Evolutionary conservation across 2,888 invertebrate species (phyloP), one percentile per base, ranked within the genome.

Genomic region (Lasioglossum pauxillum): DNA sequence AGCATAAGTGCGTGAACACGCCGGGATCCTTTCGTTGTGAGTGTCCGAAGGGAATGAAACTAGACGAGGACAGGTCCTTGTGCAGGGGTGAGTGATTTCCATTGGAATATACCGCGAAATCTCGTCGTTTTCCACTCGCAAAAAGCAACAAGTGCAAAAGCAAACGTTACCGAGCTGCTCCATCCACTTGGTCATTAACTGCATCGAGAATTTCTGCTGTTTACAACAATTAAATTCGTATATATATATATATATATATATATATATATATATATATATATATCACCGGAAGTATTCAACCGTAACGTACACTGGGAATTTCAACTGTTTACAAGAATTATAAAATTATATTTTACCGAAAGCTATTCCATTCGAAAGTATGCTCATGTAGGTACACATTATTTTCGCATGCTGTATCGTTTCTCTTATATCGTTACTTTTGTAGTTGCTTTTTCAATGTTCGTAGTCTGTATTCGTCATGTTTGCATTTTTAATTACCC

Each of bases 11-110:
- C 94, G 95, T 96, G 87, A 97, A 97, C 93, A 96, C 96, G 0
- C 95, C 95, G 5, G 97, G 97, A n/a, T 96, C 97, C 0, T 97
- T 96, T 94, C 93, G 93, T 35, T 96, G 96, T 89, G 93, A 93
- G 72, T 94, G 94, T 86, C 93, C 93, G 46, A 91, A 90, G 84
- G 94, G 94, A 53, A 93, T 94, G 94, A 92, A 90, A 82, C 93
- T 90, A 71, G 92, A 91, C 83, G 91, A 92, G 80, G 90, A 93
- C 84, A 92, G 91, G 89, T 93, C 91, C 85, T 89, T 91, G 38
- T 94, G 94, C 90, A 90, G 86, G 84, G 94, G 94, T 94, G 90
- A 93, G 93, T 88, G 82, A 88, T 86, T 79, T 82, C 8, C 49
- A 46, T 7, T 38, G 46, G 72, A 75, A 81, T 46, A 74, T 72